Evolutionary conservation across 2,797 vertebrate genomes (phyloP).

Genomic region (Lutjanus campechanus): DNA sequence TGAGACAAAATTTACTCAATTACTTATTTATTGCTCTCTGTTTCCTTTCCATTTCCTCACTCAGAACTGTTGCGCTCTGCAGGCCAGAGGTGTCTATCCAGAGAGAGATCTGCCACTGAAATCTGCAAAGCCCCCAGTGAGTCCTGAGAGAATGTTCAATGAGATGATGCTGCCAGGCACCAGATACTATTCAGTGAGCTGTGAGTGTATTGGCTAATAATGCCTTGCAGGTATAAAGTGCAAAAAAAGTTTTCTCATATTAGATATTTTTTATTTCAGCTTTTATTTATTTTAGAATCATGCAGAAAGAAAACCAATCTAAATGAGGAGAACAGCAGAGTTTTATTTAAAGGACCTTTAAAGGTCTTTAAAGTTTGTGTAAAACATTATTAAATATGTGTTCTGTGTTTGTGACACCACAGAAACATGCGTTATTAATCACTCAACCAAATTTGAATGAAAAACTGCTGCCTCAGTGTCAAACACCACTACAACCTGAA

Average conservation of each 20-base stretch:
- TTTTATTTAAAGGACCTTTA: no score
- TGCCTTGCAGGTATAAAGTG: background rate
- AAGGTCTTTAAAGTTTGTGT: no score
- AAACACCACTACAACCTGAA: no score
- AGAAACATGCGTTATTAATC: no score
- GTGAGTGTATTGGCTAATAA: background rate
- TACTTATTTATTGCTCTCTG: conserved; percentile 55
- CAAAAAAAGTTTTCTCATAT: background rate
- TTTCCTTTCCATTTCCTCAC: conserved; percentile 47
- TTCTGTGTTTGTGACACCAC: no score
- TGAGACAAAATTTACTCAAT: conserved; percentile 46
- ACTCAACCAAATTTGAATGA: no score
- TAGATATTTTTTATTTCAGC: background rate
- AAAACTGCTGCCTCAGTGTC: no score
- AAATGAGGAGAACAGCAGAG: no score
- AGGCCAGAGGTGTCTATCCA: conserved; percentile 26
- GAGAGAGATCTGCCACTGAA: conserved; percentile 40
- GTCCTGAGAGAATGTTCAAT: conserved; percentile 27
- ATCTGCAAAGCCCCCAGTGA: conserved; percentile 14
- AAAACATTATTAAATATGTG: no score
- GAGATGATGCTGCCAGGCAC: conserved; percentile 28
- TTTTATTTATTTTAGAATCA: background rate
- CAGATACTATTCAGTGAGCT: conserved; percentile 8
- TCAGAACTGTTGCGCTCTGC: conserved; percentile 22
- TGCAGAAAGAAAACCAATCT: background rate